Evolutionary conservation across 2,888 invertebrate genomes (phyloP).

Genomic region (Norana najaformis): DNA sequence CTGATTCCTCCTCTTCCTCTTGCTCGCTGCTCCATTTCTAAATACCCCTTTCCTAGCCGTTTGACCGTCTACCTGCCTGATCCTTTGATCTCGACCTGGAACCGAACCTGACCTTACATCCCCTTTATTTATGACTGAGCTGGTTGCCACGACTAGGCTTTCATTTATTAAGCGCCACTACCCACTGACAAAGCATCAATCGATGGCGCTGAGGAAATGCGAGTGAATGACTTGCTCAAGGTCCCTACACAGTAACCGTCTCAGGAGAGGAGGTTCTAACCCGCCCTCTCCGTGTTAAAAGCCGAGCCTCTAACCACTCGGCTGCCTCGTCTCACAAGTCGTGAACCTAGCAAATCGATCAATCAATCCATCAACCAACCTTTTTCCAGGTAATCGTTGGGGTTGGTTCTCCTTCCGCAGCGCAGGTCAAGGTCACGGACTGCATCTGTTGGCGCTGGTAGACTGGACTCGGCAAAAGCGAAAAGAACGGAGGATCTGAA

Average conservation of each 20-base stretch:
- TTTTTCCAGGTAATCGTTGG: constrained; percentile 82
- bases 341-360: neutral
- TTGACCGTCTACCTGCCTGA: neutral
- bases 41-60: neutral
- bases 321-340: neutral
- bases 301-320: no score
- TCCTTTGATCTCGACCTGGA: neutral
- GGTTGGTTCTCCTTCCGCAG: constrained; percentile 73
- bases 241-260: no score
- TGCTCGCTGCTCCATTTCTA: neutral
- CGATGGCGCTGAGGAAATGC: no score
- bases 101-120: neutral
- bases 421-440: constrained; percentile 91
- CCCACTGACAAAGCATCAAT: no score
- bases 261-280: no score
- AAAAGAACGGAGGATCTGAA: constrained; percentile 87
- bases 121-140: neutral
- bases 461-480: constrained; percentile 83
- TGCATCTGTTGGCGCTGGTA: constrained; percentile 89
- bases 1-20: neutral
- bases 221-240: no score
- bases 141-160: no score
- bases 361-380: constrained; percentile 62
- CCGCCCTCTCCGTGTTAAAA: no score
- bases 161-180: no score